phyloP scores from a whole-genome alignment of 1,140 invertebrate species.

The Orchesella cincta region DNA sequence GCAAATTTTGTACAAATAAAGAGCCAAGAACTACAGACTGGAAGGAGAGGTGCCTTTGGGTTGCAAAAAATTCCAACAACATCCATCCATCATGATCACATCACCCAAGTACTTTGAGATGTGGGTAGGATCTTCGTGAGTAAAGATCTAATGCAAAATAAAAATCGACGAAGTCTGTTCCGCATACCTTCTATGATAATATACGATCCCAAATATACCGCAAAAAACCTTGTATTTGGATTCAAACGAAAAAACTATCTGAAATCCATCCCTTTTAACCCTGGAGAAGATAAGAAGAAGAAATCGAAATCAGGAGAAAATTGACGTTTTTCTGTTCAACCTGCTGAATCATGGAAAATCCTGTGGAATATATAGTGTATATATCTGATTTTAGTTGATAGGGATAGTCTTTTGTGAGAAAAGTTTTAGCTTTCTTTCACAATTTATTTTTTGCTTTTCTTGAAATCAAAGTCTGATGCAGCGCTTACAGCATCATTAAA shows the following conservation, averaged over 20 bases:
- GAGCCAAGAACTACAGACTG: background rate
- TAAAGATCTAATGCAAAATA: background rate
- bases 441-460: too few species aligned
- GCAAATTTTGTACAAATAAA: background rate
- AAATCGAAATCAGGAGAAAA: background rate
- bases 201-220: background rate
- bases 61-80: background rate
- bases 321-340: background rate
- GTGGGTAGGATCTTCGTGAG: background rate
- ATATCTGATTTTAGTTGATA: too few species aligned
- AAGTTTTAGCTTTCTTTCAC: too few species aligned
- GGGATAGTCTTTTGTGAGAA: too few species aligned
- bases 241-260: background rate
- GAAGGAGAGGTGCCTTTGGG: background rate
- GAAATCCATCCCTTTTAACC: background rate
- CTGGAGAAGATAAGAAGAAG: background rate
- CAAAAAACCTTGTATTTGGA: background rate
- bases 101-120: background rate
- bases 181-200: background rate
- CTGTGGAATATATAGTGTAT: too few species aligned
- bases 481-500: too few species aligned
- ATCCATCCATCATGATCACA: background rate
- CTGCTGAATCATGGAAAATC: background rate
- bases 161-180: background rate
- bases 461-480: too few species aligned